phyloP scores from a whole-genome alignment of 2,113 vertebrate genomes.

The Perognathus longimembris region DNA sequence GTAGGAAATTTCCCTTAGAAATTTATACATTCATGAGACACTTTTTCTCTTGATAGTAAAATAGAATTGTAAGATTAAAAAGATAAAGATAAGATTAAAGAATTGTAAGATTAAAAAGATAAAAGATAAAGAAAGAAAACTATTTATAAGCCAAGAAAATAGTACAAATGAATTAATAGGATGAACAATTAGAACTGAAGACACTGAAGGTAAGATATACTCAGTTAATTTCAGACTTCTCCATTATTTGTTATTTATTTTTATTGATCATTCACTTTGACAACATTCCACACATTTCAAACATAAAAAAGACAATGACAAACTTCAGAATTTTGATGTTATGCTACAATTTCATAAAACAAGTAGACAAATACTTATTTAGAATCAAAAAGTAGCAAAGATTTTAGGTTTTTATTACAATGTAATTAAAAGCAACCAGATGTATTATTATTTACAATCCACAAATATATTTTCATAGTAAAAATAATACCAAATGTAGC shows the following conservation, averaged over 20 bases:
- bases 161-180: background rate
- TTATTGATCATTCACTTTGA: background rate
- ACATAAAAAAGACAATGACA: background rate
- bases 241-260: background rate
- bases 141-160: background rate
- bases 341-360: background rate
- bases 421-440: background rate
- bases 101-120: too few relatives aligned
- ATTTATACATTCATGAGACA: background rate
- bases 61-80: background rate
- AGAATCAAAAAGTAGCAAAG: slow-evolving; percentile 24
- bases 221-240: background rate
- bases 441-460: background rate
- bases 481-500: background rate
- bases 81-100: too few relatives aligned
- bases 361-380: background rate
- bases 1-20: slow-evolving; percentile 4
- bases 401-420: slow-evolving; percentile 24
- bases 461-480: background rate
- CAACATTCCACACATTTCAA: background rate
- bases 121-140: background rate
- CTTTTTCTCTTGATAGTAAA: background rate
- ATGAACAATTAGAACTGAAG: background rate
- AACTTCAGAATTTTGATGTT: background rate
- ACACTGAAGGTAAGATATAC: background rate